Conservation (phyloP, 2,113 vertebrate genomes). For the Gambusia holbrooki region DNA sequence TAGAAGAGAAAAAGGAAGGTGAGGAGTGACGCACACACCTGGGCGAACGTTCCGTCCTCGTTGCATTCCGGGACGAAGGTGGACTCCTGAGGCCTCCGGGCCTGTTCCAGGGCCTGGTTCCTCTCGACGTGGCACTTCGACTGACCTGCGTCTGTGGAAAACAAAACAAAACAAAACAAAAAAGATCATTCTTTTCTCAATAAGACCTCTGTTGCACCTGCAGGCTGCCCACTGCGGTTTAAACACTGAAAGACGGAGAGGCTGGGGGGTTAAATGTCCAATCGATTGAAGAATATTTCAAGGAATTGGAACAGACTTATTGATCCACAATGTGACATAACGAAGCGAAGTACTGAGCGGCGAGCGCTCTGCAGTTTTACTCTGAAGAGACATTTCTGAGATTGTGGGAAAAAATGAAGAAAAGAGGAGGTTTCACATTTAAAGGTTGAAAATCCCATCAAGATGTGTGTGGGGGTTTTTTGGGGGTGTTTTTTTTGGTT, state of each 20-base stretch:
- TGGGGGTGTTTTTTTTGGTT: too few species aligned
- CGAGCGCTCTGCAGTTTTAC: too few species aligned
- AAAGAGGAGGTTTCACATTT: too few species aligned
- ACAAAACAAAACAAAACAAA: neutral
- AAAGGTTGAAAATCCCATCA: constrained; percentile 24
- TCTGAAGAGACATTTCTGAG: too few species aligned
- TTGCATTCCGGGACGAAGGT: constrained; percentile 96
- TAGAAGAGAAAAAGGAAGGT: constrained; percentile 9
- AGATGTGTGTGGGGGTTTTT: constrained; percentile 14
- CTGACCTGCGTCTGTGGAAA: constrained; percentile 86
- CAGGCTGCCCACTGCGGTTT: constrained; percentile 7
- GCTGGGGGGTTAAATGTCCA: too few species aligned
- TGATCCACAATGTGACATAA: too few species aligned
- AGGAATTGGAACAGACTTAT: too few species aligned
- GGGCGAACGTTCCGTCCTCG: constrained; percentile 94
- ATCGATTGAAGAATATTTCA: too few species aligned
- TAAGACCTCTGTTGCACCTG: constrained; percentile 24
- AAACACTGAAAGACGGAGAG: too few species aligned
- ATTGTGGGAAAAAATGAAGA: too few species aligned
- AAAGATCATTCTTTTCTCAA: constrained; percentile 23
- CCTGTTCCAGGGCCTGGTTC: constrained; percentile 90
- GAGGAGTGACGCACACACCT: constrained; percentile 79
- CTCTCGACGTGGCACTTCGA: constrained; percentile 93
- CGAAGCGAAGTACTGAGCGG: too few species aligned
- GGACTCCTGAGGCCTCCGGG: constrained; percentile 92